Evolutionary conservation across 2,113 vertebrate species (phyloP).

Genomic region (Paradisaea rubra): DNA sequence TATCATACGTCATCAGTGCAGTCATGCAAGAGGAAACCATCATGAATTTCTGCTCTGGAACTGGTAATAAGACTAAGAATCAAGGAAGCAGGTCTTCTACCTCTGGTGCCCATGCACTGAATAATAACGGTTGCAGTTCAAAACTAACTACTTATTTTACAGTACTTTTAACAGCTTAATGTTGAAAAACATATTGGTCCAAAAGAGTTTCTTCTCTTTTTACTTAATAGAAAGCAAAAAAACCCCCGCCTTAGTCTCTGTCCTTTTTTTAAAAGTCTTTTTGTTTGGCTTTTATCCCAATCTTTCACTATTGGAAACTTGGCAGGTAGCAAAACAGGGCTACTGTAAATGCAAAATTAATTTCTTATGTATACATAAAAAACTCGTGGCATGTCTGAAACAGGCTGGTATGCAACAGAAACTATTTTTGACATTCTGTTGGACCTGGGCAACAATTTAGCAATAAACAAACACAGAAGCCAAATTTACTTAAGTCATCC

Average conservation of each 20-base stretch:
- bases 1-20: background rate
- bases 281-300: background rate
- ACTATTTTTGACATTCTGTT: background rate
- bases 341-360: background rate
- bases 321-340: background rate
- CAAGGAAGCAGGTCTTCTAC: background rate
- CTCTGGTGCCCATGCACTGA: background rate
- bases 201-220: background rate
- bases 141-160: background rate
- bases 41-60: background rate
- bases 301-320: background rate
- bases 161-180: background rate
- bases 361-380: background rate
- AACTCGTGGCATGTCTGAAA: background rate
- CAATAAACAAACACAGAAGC: background rate
- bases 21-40: background rate
- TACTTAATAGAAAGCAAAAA: background rate
- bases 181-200: background rate
- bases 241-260: background rate
- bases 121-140: background rate
- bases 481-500: background rate
- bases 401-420: background rate
- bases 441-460: background rate
- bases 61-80: background rate
- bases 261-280: rapidly evolving